Evolutionary conservation across 1,140 invertebrate genomes (phyloP), one percentile per base, ranked within the genome.

Genomic region (Parasteatoda tepidariorum): DNA sequence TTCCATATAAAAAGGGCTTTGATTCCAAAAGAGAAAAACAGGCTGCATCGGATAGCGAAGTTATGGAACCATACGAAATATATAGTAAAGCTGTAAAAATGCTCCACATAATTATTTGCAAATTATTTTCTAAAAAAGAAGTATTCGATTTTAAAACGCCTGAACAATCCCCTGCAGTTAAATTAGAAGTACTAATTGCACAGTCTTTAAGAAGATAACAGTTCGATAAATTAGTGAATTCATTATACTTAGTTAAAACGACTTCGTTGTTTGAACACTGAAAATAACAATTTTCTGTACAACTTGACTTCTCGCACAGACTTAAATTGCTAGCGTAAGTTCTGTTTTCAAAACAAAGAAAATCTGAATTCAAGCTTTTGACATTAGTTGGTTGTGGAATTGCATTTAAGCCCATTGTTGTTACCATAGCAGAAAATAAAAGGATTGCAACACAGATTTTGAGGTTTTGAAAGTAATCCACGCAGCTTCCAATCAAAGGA

Each of bases 1-100:
- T 92, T 0, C 95, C 95, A 88, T 95, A 97, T 22, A 86, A 54
- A 38, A 85, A 70, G 0, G 74, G 75, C 11, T 85, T 28, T 11
- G 18, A 28, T 0, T 28, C 84, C 9, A 85, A 28, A 3, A 64
- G 26, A 31, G 83, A 71, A 24, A 64, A 83, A 22, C 84, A 85
- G n/a, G 85, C 83, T 15, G 86, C 84, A 68, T 88, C 87, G 6
- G 84, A 74, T 2, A 88, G 28, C 15, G 82, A 84, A 33, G 85
- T 79, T 9, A 88, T 83, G 3, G 82, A 75, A 31, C 85, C 84
- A 94, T 87, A 96, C 11, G 73, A 57, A 5, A 83, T 84, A 18
- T 84, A 85, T 61, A 83, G 70, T 15, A 87, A 34, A 15, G 85
- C 59, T 15, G 82, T 82, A 34, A 86, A 84, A 13, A 76, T 34